Conservation (phyloP, 2,888 invertebrate genomes). For the Folsomia candida region DNA sequence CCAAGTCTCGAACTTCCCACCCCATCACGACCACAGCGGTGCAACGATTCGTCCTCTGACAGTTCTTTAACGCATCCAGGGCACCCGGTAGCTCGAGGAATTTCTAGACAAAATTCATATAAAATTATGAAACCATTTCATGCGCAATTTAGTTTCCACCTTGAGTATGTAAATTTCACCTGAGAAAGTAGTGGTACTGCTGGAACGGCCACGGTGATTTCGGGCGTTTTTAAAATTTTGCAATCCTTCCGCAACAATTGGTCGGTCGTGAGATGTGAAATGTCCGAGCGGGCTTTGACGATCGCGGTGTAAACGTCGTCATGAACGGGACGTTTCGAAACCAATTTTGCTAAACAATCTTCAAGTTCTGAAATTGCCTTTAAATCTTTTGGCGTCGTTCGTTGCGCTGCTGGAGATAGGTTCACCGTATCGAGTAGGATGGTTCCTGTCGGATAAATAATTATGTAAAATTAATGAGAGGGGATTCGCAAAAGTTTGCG, state of each 20-base stretch:
- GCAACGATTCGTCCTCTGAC: slow-evolving; percentile 41
- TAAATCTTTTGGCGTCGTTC: slow-evolving; percentile 67
- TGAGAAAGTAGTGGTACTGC: slow-evolving; percentile 66
- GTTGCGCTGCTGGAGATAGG: slow-evolving; percentile 66
- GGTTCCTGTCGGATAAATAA: slow-evolving; percentile 60
- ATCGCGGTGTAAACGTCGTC: slow-evolving; percentile 62
- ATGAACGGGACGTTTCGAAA: slow-evolving; percentile 22
- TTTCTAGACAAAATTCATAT: slow-evolving; percentile 34
- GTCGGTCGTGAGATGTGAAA: slow-evolving; percentile 62
- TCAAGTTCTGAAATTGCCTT: slow-evolving; percentile 60
- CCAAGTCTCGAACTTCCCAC: slow-evolving; percentile 42
- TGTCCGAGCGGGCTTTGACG: slow-evolving; percentile 65
- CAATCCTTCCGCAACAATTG: slow-evolving; percentile 74
- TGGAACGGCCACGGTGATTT: slow-evolving; percentile 60
- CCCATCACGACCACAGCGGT: slow-evolving; percentile 51
- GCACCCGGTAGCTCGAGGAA: slow-evolving; percentile 48
- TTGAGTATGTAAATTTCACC: slow-evolving; percentile 54
- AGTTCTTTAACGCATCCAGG: slow-evolving; percentile 42
- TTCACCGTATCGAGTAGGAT: slow-evolving; percentile 80
- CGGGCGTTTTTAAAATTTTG: slow-evolving; percentile 61
- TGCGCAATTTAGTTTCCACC: neutral
- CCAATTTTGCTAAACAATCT: slow-evolving; percentile 47
- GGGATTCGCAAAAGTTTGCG: neutral
- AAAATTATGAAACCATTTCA: neutral
- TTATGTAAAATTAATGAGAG: neutral